Conservation (phyloP, 2,113 vertebrate genomes). For the Bubalus kerabau region DNA sequence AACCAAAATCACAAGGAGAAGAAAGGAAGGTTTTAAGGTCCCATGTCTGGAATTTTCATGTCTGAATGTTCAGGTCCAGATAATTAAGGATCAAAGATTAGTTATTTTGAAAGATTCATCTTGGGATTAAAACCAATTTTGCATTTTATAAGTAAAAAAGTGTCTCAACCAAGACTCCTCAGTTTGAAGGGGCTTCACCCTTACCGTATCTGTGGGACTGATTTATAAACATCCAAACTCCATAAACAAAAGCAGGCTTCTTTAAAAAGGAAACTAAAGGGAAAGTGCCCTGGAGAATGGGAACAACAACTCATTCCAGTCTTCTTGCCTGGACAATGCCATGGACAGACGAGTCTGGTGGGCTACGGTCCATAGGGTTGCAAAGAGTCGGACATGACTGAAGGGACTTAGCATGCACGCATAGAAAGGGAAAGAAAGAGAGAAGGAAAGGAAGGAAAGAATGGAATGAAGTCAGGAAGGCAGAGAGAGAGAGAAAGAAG, state of each 20-base stretch:
- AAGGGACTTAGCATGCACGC: neutral
- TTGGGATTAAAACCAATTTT: slow-evolving; percentile 1
- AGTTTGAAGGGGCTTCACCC: neutral
- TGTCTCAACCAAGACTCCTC: neutral
- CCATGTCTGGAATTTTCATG: neutral
- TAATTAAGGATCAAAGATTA: neutral
- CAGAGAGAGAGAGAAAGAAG: neutral
- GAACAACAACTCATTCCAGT: neutral
- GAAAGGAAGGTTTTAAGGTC: neutral
- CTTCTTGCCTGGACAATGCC: neutral
- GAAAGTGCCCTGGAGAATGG: neutral
- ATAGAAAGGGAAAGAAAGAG: neutral
- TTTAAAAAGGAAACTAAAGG: neutral
- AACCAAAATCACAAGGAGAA: neutral
- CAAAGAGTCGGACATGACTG: neutral
- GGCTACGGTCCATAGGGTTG: neutral
- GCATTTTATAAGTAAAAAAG: neutral
- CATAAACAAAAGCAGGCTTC: neutral
- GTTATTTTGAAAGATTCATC: neutral
- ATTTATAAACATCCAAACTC: neutral
- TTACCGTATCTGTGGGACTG: neutral
- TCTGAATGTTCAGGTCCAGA: neutral
- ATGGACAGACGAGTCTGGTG: neutral
- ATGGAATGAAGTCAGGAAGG: neutral
- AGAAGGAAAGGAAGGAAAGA: neutral